Base-by-base conservation (phyloP, 1,140 invertebrate species). In the Rhopalosiphum padi region DNA sequence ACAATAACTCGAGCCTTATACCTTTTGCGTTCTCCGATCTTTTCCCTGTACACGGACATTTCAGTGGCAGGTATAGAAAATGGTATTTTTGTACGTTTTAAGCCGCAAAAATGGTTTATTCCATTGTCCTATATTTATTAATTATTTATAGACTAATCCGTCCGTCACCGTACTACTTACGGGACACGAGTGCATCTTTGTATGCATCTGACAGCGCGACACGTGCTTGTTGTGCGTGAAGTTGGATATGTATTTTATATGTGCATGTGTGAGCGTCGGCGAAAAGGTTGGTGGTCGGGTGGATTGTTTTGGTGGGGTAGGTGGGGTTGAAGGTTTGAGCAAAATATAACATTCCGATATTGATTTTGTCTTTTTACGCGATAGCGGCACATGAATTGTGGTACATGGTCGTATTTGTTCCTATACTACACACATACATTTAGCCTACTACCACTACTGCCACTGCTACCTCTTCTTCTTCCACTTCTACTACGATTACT, bases 341-440 rank as follows among this genome's bases (percentile, higher is more conserved):
- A 87, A 87, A 46, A 87, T 87, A 87, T 87, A 87, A 46, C 90
- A 82, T 91, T 91, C 43, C 25, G 43, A 91, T 91, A 91, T 91
- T 82, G 90, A 91, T 91, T 91, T 91, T 91, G 41, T 91, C n/a
- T 91, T 91, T 91, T 91, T 68, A 68, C 25, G 5, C 55, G 51
- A 77, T n/a, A n/a, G 37, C 2, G 35, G 77, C 77, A 18, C 77
- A 82, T 35, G 77, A n/a, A 77, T 37, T 37, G 77, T 83, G 35
- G 35, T 83, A 35, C 21, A 35, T 37, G 77, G n/a, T 37, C 35
- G 41, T 85, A 43, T 85, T 37, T 85, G 83, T 85, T 85, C 21
- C 7, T 83, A 83, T 60, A 60, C 8, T 22, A 37, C 22, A 83
- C 23, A 83, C 21, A 22, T 83, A 25, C 9, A 53, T n/a, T 53